Base-by-base conservation (phyloP, 2,113 vertebrate genomes). In the Myotis brandtii region DNA sequence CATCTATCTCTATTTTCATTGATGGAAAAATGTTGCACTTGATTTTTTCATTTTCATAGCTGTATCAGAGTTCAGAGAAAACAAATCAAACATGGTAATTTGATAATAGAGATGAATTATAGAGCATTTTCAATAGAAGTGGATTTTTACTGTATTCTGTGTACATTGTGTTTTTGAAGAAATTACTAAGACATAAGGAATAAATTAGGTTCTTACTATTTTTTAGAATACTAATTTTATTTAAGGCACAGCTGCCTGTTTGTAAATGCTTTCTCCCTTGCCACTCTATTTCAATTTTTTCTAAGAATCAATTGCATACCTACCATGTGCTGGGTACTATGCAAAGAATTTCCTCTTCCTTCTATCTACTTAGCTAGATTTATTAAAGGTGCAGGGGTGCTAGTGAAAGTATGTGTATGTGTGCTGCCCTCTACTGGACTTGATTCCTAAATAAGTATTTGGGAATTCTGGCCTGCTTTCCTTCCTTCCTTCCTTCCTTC, bases 1-100 rank as follows among this genome's bases (percentile, higher is more conserved):
- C 91, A 94, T 97, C 96, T 97, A 95, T 97, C 97, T 97, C 96
- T 97, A 97, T 98, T 98, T 97, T 97, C 97, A 87, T 96, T 97
- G 98, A 98, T 97, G 95, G 97, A 96, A 97, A 98, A 98, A 98
- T 96, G 98, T 98, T 98, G 96, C 92, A 96, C 96, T 98, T 97
- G 96, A 96, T 97, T 98, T 98, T 98, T 95, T 98, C 91, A 96
- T 98, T 97, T 98, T n/a, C 59, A 96, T 96, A 98, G 95, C 86
- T 98, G 46, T 96, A 92, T 97, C 97, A 98, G 0, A 0, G 97
- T 97, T 97, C 96, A 97, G 97, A 97, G 95, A 97, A 97, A 97
- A 96, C 94, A 93, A 93, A 97, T 98, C 98, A 98, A 96, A 98
- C 97, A 97, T 92, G 93, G 96, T 96, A 96, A 97, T 97, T 94